A percentile compares a stretch with the other conserved stretches of the same genome.
These are phyloP conservation scores for Cheilosia scutellata DNA, from an alignment of 2,888 invertebrate genomes.

Conservation along the genomic window DNA sequence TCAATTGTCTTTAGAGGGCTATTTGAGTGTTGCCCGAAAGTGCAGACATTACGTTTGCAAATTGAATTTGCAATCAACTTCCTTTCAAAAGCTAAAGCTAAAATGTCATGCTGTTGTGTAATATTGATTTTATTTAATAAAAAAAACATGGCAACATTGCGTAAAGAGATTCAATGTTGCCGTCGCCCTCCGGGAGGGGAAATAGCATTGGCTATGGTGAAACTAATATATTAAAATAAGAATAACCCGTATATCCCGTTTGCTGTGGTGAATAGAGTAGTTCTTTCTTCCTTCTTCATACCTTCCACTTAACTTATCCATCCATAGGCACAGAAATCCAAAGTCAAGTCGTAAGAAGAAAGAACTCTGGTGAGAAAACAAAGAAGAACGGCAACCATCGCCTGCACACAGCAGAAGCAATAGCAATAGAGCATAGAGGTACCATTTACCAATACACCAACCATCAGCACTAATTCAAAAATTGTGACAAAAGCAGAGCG, in stretches of 20 bases:
- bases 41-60: no score
- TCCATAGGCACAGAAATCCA: conserved; percentile 4
- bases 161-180: conserved; percentile 23
- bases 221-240: conserved; percentile 55
- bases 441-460: neutral
- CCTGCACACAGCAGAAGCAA: no score
- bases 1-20: no score
- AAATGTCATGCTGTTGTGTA: no score
- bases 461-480: conserved; percentile 14
- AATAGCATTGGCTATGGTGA: conserved; percentile 53
- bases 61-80: no score
- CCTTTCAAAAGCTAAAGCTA: no score
- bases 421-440: neutral
- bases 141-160: conserved; percentile 56
- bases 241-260: conserved; percentile 73
- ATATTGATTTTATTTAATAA: neutral
- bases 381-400: conserved; percentile 37
- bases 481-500: conserved; percentile 21
- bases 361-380: conserved; percentile 67
- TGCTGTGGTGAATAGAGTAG: conserved; percentile 58
- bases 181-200: conserved; percentile 55
- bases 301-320: conserved; percentile 30
- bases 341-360: conserved; percentile 46
- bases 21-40: no score
- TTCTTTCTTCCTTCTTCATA: conserved; percentile 5